Evolutionary conservation across 2,888 invertebrate species (phyloP), one percentile per base, ranked within the genome.

Genomic region (Dascillus cervinus): DNA sequence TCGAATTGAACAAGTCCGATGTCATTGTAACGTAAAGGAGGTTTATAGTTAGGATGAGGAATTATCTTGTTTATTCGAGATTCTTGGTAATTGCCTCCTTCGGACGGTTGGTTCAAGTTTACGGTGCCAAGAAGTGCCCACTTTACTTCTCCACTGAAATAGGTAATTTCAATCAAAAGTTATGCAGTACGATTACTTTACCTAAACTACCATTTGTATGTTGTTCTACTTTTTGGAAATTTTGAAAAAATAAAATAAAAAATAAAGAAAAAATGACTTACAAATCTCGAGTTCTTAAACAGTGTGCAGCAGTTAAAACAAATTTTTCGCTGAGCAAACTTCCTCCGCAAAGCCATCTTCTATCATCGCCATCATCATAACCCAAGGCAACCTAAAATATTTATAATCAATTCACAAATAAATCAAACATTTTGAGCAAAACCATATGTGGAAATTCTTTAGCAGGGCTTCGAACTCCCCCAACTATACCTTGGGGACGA

Each of bases 231-330:
- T n/a, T n/a, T n/a, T n/a, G n/a, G n/a, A n/a, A n/a, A n/a, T n/a
- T n/a, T n/a, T n/a, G n/a, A n/a, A n/a, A n/a, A n/a, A n/a, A n/a
- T n/a, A n/a, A n/a, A n/a, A n/a, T 2, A 22, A 2, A 22, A 22
- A 22, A 22, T 3, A 11, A 8, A 9, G 3, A 4, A 9, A 11
- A 3, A 11, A 11, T 1, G 10, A 23, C 43, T 32, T 33, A 47
- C 44, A 28, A 28, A 29, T 43, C 33, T 24, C 21, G 11, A 8
- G 43, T 36, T 11, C 32, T 22, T 2, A 45, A 13, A 44, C 80
- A 81, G 50, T 81, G 80, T 0, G 76, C 79, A 0, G 79, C 79
- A 0, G 79, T 76, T 3, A 81, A 53, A 17, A 82, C 70, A 53
- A 71, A 77, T 4, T 61, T 60, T 1, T 73, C 44, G 26, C 74